Base-by-base conservation (phyloP, 2,888 invertebrate genomes). In the Nebria brevicollis region DNA sequence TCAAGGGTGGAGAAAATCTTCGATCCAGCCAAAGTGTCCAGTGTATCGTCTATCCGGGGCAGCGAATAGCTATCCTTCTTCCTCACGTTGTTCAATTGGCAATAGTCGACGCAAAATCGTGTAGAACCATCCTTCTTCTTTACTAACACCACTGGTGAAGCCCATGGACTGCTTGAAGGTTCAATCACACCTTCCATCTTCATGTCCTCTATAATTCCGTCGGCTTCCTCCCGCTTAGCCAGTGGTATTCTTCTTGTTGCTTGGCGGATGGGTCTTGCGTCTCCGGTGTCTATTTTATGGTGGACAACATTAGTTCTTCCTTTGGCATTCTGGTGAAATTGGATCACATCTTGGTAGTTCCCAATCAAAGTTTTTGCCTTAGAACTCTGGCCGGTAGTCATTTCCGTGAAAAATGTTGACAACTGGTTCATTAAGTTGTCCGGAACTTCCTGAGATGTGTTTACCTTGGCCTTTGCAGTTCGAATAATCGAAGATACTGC, bases 81-180 rank as follows among this genome's bases (percentile, higher is more conserved):
- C 10, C 2, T 42, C 13, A 73, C 73, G 3, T 11, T 15, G 13
- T 73, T 73, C 13, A 73, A 15, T 13, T 42, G 41, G 41, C 43
- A 1, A 43, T 42, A 66, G 64, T 73, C 82, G 25, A 82, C 79
- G 70, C 83, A 83, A 20, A 83, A 82, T 73, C 82, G 73, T n/a
- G 66, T 82, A 41, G 34, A 77, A 8, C 81, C 83, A 77, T 84
- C 82, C 65, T 83, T 83, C 43, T 73, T 73, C 43, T 73, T 73
- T 15, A 73, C 73, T 34, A 73, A 15, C 10, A 73, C 73, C 41
- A 84, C 77, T n/a, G 77, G 77, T 34, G 77, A 82, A 7, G 73
- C 65, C 64, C 82, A 82, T 5, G 77, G 77, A 25, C 77, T 72
- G 25, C 7, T 64, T 3, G 64, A 75, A 11, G 54, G 20, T 75